Conservation (phyloP, 2,797 vertebrate genomes). For the Falco biarmicus region DNA sequence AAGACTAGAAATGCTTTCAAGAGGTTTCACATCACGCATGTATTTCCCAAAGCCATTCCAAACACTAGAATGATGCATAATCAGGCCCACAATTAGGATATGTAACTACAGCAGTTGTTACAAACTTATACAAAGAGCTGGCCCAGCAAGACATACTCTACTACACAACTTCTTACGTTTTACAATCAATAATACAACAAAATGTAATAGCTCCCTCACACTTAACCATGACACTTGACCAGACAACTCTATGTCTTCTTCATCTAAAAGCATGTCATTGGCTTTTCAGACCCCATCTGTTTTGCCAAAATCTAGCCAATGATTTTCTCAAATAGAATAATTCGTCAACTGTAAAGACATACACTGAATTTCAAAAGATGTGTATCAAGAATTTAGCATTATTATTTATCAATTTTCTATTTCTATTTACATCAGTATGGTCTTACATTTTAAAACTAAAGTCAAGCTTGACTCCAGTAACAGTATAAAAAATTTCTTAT, state of each 20-base stretch:
- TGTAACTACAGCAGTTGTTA: neutral
- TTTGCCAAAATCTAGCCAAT: conserved; percentile 18
- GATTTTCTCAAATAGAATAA: neutral
- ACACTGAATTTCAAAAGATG: neutral
- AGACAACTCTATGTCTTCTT: neutral
- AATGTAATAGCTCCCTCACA: conserved; percentile 42
- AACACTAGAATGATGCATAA: neutral
- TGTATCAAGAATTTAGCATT: neutral
- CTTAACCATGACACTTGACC: conserved; percentile 26
- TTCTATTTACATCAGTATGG: neutral
- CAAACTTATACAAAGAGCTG: neutral
- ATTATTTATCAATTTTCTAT: neutral
- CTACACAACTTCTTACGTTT: neutral
- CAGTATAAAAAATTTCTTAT: neutral
- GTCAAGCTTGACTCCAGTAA: neutral
- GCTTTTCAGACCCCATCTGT: neutral
- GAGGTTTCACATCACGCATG: neutral
- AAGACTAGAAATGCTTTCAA: neutral
- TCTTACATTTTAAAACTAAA: neutral
- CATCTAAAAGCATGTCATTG: conserved; percentile 18
- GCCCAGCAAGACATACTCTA: neutral
- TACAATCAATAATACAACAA: conserved; percentile 52
- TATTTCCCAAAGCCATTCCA: neutral
- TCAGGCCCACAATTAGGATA: neutral
- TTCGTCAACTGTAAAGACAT: neutral